Conservation (phyloP, 2,797 vertebrate species). For the Phrynocephalus guinanensis region DNA sequence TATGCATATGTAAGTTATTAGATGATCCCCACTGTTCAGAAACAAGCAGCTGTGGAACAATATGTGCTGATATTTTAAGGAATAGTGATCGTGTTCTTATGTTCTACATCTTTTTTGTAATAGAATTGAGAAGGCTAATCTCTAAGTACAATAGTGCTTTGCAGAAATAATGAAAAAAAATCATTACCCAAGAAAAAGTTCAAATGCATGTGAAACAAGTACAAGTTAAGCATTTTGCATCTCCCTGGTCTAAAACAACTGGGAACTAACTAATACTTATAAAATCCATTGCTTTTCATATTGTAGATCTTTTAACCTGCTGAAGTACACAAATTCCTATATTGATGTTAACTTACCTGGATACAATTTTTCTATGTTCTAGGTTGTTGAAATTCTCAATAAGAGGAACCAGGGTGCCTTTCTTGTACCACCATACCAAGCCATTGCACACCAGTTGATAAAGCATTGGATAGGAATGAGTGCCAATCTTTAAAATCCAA, state of each 20-base stretch:
- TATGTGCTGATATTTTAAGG: not conserved
- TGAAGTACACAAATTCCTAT: conserved; percentile 2
- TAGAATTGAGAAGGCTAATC: not conserved
- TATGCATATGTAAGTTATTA: not conserved
- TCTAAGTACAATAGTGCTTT: not conserved
- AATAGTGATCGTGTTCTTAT: not conserved
- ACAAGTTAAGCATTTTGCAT: not conserved
- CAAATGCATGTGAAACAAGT: not conserved
- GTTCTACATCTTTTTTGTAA: not conserved
- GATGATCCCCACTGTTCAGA: not conserved
- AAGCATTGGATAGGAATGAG: conserved; percentile 90
- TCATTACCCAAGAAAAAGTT: not conserved
- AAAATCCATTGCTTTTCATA: not conserved
- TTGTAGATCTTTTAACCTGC: not conserved
- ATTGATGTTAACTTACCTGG: not conserved
- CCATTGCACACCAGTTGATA: conserved; percentile 91
- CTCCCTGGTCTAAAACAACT: not conserved
- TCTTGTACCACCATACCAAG: conserved; percentile 84
- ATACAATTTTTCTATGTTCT: conserved; percentile 48
- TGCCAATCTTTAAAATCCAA: conserved; percentile 83
- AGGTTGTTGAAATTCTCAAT: conserved; percentile 86
- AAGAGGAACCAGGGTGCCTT: conserved; percentile 79
- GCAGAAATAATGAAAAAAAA: not conserved
- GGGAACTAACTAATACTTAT: not conserved
- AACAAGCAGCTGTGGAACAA: not conserved